phyloP scores from a whole-genome alignment of 2,797 vertebrate genomes.

The Melanogrammus aeglefinus region DNA sequence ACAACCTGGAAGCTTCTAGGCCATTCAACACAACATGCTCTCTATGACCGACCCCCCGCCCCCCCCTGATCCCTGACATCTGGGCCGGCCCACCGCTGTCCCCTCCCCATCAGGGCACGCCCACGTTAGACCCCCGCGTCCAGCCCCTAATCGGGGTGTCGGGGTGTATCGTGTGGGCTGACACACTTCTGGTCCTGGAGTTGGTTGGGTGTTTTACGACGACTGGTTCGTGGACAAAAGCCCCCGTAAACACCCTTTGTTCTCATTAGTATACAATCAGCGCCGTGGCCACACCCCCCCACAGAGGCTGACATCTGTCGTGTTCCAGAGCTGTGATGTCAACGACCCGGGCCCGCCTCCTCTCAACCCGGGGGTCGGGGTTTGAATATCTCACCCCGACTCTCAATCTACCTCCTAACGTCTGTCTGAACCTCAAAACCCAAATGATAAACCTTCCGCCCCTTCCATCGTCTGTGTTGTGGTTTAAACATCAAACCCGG shows the following conservation, averaged over 20 bases:
- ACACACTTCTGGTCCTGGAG: slow-evolving; percentile 58
- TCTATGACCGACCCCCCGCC: slow-evolving; percentile 35
- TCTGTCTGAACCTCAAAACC: too few species aligned
- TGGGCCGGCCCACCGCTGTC: slow-evolving; percentile 34
- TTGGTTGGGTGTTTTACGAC: slow-evolving; percentile 29
- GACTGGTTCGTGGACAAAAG: slow-evolving; percentile 49
- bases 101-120: slow-evolving; percentile 58
- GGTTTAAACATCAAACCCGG: too few species aligned
- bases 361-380: slow-evolving; percentile 47
- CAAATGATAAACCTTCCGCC: too few species aligned
- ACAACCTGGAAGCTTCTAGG: too few species aligned
- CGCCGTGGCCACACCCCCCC: slow-evolving; percentile 33
- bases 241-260: slow-evolving; percentile 43
- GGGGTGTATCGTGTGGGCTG: slow-evolving; percentile 38
- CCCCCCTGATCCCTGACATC: slow-evolving; percentile 44
- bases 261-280: too few species aligned
- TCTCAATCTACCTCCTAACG: not conserved
- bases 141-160: slow-evolving; percentile 20
- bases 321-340: slow-evolving; percentile 14
- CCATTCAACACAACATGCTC: too few species aligned
- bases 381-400: slow-evolving; percentile 45
- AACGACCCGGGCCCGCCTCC: slow-evolving; percentile 24
- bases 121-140: too few species aligned
- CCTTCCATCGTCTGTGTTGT: too few species aligned
- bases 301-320: slow-evolving; percentile 57